These are phyloP conservation scores for Gymnorhina tibicen DNA, from an alignment of 2,113 vertebrate species.

Conservation along the genomic window DNA sequence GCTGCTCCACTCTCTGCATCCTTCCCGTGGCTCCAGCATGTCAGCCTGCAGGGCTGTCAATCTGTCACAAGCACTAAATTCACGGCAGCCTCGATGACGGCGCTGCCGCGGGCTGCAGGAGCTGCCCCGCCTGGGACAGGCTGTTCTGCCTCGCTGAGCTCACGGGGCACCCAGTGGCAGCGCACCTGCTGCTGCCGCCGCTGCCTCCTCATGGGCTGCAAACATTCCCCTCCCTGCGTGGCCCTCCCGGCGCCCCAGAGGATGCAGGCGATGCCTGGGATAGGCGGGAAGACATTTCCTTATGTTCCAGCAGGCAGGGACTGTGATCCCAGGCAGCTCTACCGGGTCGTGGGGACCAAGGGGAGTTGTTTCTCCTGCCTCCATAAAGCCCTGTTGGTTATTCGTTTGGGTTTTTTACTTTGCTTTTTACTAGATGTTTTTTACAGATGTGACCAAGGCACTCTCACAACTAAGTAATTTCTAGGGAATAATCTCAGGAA, in stretches of 20 bases:
- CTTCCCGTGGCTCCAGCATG: neutral
- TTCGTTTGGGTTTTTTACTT: rapidly evolving
- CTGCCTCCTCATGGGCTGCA: neutral
- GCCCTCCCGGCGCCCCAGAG: rapidly evolving
- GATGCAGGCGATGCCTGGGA: neutral
- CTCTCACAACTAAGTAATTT: neutral
- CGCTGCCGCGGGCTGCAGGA: neutral
- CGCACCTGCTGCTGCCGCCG: neutral
- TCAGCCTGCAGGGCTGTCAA: neutral
- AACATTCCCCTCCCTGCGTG: neutral
- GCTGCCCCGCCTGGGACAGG: neutral
- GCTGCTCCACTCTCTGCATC: neutral
- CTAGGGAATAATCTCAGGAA: neutral
- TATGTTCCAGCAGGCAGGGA: neutral
- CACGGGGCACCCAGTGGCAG: neutral
- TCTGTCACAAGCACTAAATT: neutral
- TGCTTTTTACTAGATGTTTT: neutral
- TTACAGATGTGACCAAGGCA: neutral
- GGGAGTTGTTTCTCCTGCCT: neutral
- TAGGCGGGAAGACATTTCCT: rapidly evolving
- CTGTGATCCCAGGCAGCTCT: neutral
- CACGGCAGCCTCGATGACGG: rapidly evolving
- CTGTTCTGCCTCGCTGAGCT: neutral
- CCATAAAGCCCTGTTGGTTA: neutral
- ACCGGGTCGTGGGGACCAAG: rapidly evolving